Percentiles rank a stretch among this genome's conserved stretches.
phyloP scores from a whole-genome alignment of 92 coral and sea anemone species.

The Nematostella vectensis region DNA sequence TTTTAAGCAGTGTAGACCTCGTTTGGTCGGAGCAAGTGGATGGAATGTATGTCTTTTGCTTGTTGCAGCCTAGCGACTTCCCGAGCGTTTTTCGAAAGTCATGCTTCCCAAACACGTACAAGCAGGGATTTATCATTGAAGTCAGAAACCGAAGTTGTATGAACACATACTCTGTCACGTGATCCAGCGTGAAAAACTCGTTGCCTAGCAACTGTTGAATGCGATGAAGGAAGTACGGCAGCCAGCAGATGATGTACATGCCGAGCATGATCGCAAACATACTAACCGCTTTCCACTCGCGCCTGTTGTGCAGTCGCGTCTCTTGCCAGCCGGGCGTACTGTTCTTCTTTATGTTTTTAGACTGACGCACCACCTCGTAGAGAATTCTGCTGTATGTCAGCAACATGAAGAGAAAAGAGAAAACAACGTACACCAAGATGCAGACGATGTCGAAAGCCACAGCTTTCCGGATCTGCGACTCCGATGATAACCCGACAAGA shows the following conservation, averaged over 20 bases:
- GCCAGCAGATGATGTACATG: slow-evolving; percentile 52
- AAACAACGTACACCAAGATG: slow-evolving; percentile 26
- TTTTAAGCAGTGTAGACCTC: background rate
- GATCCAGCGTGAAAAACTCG: slow-evolving; percentile 16
- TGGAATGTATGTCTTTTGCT: background rate
- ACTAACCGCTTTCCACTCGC: slow-evolving; percentile 49
- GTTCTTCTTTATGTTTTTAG: slow-evolving; percentile 33
- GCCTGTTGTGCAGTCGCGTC: slow-evolving; percentile 22
- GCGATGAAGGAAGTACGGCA: slow-evolving; percentile 34
- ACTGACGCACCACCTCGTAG: slow-evolving; percentile 49
- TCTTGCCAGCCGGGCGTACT: slow-evolving; percentile 57
- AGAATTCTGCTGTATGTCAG: slow-evolving; percentile 43
- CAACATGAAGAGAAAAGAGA: slow-evolving; percentile 47
- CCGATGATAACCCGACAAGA: slow-evolving; percentile 8
- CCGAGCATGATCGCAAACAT: slow-evolving; percentile 45
- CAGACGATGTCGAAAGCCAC: slow-evolving; percentile 44
- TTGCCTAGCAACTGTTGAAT: slow-evolving; percentile 33
- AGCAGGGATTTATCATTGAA: slow-evolving; percentile 23
- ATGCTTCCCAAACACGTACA: slow-evolving; percentile 26
- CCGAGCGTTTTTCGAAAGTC: slow-evolving; percentile 22
- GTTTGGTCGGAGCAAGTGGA: background rate
- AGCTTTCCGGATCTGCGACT: background rate
- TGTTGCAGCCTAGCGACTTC: background rate
- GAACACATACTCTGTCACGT: slow-evolving; percentile 13
- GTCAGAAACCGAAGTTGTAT: slow-evolving; percentile 14